A percentile compares a stretch with the other conserved stretches of the same genome.
phyloP scores from a whole-genome alignment of 2,888 invertebrate species.

The Trisateles emortualis region DNA sequence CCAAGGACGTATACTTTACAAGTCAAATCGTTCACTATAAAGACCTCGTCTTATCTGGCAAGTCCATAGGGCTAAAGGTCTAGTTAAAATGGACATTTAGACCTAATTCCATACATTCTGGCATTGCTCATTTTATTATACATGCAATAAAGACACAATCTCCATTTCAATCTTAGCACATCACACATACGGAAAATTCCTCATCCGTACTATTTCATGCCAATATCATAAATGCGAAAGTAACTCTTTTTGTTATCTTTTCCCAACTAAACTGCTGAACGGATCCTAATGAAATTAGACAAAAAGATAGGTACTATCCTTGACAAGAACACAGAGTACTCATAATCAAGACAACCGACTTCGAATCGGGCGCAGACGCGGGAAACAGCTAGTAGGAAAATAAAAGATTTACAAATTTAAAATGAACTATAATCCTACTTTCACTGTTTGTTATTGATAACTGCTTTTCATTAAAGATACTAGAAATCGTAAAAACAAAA shows the following conservation, averaged over 20 bases:
- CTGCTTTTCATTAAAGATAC: constrained; percentile 28
- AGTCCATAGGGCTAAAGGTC: not conserved
- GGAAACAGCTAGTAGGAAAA: no score
- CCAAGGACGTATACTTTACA: not conserved
- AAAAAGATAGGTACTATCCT: no score
- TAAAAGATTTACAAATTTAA: constrained; percentile 11
- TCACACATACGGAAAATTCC: constrained; percentile 4
- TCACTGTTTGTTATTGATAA: constrained; percentile 29
- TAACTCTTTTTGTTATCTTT: no score
- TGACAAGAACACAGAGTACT: no score
- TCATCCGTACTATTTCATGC: no score
- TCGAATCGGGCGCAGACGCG: no score
- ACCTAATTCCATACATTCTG: not conserved
- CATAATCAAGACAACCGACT: no score
- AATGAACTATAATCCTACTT: constrained; percentile 34
- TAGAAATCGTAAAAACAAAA: not conserved
- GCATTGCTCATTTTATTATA: not conserved
- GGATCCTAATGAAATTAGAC: no score
- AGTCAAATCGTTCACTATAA: not conserved
- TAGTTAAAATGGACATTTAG: not conserved
- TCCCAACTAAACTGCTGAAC: no score
- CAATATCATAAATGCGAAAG: no score
- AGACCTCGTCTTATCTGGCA: not conserved
- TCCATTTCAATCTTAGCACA: not conserved
- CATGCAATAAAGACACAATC: not conserved